Evolutionary conservation across 2,113 vertebrate species (phyloP).

Genomic region (Oophaga pumilio): DNA sequence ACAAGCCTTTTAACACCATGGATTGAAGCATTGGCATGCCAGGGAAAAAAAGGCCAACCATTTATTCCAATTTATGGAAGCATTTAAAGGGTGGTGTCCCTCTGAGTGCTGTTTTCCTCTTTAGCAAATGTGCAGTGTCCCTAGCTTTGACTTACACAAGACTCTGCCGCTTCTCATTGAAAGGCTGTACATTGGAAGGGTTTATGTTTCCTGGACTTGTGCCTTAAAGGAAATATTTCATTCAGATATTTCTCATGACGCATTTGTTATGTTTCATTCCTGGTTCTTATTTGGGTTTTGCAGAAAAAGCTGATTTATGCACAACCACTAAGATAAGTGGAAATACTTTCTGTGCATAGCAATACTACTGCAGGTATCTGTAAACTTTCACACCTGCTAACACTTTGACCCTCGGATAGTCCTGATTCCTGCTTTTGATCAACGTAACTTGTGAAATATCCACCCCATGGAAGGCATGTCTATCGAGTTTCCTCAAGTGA

Average conservation of each 20-base stretch:
- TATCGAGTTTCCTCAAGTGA: neutral
- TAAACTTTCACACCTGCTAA: neutral
- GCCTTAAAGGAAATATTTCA: constrained; percentile 16
- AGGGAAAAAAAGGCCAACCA: no score
- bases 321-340: neutral
- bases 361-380: neutral
- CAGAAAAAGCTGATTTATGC: neutral
- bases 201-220: neutral
- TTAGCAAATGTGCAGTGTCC: neutral
- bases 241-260: constrained; percentile 11
- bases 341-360: constrained; percentile 7
- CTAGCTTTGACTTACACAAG: neutral
- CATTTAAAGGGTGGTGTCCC: no score
- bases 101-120: no score
- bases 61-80: no score
- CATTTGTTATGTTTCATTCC: neutral
- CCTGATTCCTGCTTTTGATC: neutral
- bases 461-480: neutral
- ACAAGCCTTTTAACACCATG: no score
- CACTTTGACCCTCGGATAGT: neutral
- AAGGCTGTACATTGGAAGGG: neutral
- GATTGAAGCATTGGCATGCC: no score
- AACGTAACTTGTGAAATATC: neutral
- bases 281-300: neutral
- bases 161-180: neutral